A percentile compares a stretch with the other conserved stretches of the same genome.
phyloP scores from a whole-genome alignment of 2,888 invertebrate genomes.

The Dynastes maya region DNA sequence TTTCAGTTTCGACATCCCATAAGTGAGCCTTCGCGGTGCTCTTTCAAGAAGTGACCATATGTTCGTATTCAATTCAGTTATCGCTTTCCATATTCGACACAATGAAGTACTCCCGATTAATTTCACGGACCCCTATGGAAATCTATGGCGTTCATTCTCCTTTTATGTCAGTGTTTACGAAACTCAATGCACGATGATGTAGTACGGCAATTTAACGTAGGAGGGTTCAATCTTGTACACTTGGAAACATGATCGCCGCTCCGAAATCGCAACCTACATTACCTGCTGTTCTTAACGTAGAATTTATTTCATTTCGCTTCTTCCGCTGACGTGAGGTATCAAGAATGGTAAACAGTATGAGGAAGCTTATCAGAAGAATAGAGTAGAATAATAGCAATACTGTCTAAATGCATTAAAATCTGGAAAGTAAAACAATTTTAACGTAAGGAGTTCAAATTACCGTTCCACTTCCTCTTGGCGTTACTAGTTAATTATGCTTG shows the following conservation, averaged over 20 bases:
- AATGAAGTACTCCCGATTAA: background rate
- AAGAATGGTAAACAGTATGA: too few species aligned
- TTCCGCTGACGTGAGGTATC: too few species aligned
- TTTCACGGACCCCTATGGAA: constrained; percentile 2
- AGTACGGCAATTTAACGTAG: background rate
- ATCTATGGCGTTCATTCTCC: background rate
- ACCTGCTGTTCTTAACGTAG: background rate
- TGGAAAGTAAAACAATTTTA: too few species aligned
- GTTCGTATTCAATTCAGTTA: background rate
- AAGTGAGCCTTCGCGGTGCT: too few species aligned
- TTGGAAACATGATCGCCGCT: background rate
- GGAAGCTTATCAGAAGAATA: too few species aligned
- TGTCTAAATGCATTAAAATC: too few species aligned
- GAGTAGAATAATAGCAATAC: too few species aligned
- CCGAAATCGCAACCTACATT: background rate
- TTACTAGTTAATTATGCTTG: too few species aligned
- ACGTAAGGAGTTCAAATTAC: too few species aligned
- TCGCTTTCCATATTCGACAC: background rate
- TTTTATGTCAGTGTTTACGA: background rate
- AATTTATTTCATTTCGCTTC: background rate
- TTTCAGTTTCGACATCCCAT: too few species aligned
- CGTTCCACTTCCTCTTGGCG: too few species aligned
- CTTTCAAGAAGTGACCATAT: background rate
- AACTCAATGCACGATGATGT: background rate
- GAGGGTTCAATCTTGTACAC: background rate